phyloP scores from a whole-genome alignment of 2,888 invertebrate species.

The Lycia hirtaria region DNA sequence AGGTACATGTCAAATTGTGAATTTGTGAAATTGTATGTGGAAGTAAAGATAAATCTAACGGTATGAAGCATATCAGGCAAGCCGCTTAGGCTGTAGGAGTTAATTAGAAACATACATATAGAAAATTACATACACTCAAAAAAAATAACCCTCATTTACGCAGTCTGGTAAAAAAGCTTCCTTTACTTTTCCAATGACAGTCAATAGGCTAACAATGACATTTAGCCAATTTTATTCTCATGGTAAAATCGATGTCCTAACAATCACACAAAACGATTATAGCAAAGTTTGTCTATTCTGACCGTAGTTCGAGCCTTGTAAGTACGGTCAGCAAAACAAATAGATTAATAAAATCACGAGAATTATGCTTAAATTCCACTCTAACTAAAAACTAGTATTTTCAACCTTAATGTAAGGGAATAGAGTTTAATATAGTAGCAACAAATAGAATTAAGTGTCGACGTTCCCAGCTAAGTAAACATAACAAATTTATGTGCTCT shows the following conservation, averaged over 20 bases:
- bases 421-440: slow-evolving; percentile 3
- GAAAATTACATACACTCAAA: too few relatives aligned
- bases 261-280: slow-evolving; percentile 4
- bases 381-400: background rate
- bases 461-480: slow-evolving; percentile 17
- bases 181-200: too few relatives aligned
- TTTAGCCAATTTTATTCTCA: too few relatives aligned
- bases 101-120: too few relatives aligned
- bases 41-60: too few relatives aligned
- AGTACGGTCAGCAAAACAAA: slow-evolving; percentile 31
- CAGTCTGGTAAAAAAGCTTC: too few relatives aligned
- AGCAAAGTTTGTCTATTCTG: slow-evolving; percentile 7
- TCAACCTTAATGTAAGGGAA: background rate
- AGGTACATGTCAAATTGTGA: too few relatives aligned
- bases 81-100: too few relatives aligned
- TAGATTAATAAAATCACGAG: slow-evolving; percentile 23
- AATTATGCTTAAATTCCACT: slow-evolving; percentile 11
- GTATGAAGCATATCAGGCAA: too few relatives aligned
- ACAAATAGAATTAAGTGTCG: slow-evolving; percentile 27
- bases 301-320: slow-evolving; percentile 1
- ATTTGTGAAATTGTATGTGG: too few relatives aligned
- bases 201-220: too few relatives aligned
- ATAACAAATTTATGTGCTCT: slow-evolving; percentile 27
- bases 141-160: too few relatives aligned
- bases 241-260: background rate